These are phyloP conservation scores for Alloplasta piceator DNA, from an alignment of 2,888 invertebrate species.

Conservation along the genomic window DNA sequence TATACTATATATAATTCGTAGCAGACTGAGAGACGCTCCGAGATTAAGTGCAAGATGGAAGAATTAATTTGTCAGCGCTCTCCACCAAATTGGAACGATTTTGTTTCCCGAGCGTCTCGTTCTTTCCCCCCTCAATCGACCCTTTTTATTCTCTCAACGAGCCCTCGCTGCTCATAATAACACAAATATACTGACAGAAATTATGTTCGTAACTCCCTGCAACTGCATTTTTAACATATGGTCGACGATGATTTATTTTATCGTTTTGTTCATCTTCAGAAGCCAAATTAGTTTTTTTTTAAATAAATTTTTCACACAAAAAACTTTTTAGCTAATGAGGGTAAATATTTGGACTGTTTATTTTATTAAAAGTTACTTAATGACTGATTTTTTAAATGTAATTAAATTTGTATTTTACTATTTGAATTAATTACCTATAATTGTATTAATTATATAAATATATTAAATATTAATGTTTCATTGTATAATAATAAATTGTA, in stretches of 20 bases:
- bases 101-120: slow-evolving; percentile 29
- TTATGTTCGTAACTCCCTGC: not conserved
- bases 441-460: no score
- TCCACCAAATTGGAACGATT: slow-evolving; percentile 56
- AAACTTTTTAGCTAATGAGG: no score
- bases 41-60: slow-evolving; percentile 39
- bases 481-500: no score
- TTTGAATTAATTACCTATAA: no score
- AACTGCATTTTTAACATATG: not conserved
- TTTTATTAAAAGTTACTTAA: no score
- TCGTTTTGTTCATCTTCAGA: not conserved
- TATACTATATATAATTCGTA: slow-evolving; percentile 42
- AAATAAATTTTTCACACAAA: no score
- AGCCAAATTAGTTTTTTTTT: no score
- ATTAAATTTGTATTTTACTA: no score
- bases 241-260: not conserved
- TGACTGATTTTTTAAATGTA: no score
- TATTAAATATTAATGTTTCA: no score
- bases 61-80: slow-evolving; percentile 70
- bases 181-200: not conserved
- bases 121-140: slow-evolving; percentile 37
- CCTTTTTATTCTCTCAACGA: slow-evolving; percentile 16
- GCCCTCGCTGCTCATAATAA: slow-evolving; percentile 3
- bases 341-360: no score
- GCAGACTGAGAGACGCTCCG: slow-evolving; percentile 7